Percentiles rank a stretch among this genome's conserved stretches.
These are phyloP conservation scores for Philaethria dido DNA, from an alignment of 2,888 invertebrate genomes.

Conservation along the genomic window DNA sequence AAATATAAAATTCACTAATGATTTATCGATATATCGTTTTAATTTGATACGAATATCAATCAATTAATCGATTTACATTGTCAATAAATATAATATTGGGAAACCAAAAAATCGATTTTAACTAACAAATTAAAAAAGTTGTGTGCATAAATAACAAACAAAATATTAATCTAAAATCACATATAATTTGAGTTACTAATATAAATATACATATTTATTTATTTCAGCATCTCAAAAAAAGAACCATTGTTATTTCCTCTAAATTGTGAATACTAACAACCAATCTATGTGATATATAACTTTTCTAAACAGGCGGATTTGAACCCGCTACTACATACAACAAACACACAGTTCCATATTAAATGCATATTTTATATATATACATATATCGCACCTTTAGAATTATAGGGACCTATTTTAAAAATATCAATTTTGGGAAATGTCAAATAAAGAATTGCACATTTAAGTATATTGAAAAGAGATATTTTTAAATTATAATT, in stretches of 20 bases:
- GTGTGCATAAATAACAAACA: conserved; percentile 48
- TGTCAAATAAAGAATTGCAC: no score
- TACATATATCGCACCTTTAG: no score
- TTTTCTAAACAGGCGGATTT: conserved; percentile 30
- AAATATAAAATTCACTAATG: conserved; percentile 41
- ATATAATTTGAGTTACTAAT: conserved; percentile 30
- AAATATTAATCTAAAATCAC: conserved; percentile 50
- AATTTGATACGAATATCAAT: neutral
- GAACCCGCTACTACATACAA: neutral
- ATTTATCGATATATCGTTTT: conserved; percentile 4
- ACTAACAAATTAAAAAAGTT: conserved; percentile 37
- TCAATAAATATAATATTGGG: conserved; percentile 5
- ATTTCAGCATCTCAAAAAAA: conserved; percentile 25
- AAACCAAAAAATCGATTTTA: neutral
- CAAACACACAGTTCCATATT: neutral
- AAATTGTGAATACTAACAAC: conserved; percentile 51
- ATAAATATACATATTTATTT: no score
- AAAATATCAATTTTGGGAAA: no score
- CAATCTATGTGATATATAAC: conserved; percentile 23
- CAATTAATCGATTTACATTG: neutral
- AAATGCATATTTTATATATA: conserved; percentile 14
- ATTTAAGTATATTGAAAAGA: no score
- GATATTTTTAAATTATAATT: no score
- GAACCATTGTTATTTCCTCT: conserved; percentile 48
- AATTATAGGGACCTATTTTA: no score